Evolutionary conservation across 2,888 invertebrate genomes (phyloP).

Genomic region (Drosophila koepferae): DNA sequence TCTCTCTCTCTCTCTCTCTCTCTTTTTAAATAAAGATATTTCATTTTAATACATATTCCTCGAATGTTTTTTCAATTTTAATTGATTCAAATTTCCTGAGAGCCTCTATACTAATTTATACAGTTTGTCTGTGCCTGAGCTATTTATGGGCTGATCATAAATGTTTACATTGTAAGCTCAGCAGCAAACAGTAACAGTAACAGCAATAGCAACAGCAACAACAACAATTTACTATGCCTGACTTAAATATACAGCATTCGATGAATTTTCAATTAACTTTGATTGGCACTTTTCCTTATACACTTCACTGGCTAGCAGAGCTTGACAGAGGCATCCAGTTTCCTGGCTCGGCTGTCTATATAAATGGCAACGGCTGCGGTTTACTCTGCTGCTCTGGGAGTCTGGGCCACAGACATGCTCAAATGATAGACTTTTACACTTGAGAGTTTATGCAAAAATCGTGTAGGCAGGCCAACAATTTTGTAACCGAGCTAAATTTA

Average conservation of each 20-base stretch:
- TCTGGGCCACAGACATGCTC: slow-evolving; percentile 29
- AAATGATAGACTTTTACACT: slow-evolving; percentile 52
- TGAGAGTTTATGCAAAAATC: slow-evolving; percentile 54
- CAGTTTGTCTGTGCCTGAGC: slow-evolving; percentile 30
- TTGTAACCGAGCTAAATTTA: slow-evolving; percentile 18
- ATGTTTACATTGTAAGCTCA: slow-evolving; percentile 75
- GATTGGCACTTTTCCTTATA: slow-evolving; percentile 77
- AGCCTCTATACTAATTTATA: slow-evolving; percentile 48
- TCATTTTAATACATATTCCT: neutral
- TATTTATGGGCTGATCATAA: slow-evolving; percentile 62
- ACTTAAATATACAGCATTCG: slow-evolving; percentile 79
- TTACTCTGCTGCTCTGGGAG: slow-evolving; percentile 22
- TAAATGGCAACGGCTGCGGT: slow-evolving; percentile 48
- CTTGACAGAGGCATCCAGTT: slow-evolving; percentile 10
- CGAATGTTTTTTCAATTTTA: slow-evolving; percentile 2
- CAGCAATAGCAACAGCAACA: slow-evolving; percentile 29
- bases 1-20: neutral
- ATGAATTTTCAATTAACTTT: slow-evolving; percentile 80
- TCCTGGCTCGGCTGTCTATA: slow-evolving; percentile 11
- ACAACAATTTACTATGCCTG: slow-evolving; percentile 34
- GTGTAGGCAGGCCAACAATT: slow-evolving; percentile 35
- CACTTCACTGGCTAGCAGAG: slow-evolving; percentile 49
- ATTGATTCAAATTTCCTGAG: slow-evolving; percentile 19
- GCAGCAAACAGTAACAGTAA: slow-evolving; percentile 61
- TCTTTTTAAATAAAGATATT: neutral